Conservation (phyloP, 2,113 vertebrate genomes). For the Neomonachus schauinslandi region DNA sequence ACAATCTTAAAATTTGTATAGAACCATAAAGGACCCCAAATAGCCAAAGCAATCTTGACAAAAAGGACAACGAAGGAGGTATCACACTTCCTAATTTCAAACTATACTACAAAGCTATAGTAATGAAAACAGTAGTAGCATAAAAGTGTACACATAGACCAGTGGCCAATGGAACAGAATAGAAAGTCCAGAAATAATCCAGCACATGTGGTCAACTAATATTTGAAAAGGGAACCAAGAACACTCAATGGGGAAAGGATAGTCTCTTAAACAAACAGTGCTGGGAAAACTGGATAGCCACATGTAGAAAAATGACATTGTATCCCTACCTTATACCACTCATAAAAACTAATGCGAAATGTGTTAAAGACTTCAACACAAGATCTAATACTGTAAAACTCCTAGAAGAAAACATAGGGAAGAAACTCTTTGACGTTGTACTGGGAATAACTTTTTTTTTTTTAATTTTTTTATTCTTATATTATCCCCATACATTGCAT, state of each 20-base stretch:
- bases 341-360: background rate
- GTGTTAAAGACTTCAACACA: background rate
- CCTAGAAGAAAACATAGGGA: background rate
- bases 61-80: background rate
- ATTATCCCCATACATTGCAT: no score
- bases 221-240: background rate
- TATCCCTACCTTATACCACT: background rate
- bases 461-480: no score
- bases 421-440: background rate
- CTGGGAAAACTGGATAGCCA: background rate
- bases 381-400: background rate
- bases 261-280: background rate
- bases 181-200: background rate
- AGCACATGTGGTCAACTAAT: background rate
- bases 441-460: background rate
- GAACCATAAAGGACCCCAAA: background rate
- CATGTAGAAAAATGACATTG: background rate
- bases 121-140: background rate
- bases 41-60: background rate
- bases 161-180: background rate
- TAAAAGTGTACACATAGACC: background rate
- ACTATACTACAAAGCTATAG: background rate
- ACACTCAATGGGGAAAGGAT: background rate
- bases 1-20: background rate
- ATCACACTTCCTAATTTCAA: background rate